phyloP scores from a whole-genome alignment of 2,797 vertebrate species.

The Taenioides sp. region DNA sequence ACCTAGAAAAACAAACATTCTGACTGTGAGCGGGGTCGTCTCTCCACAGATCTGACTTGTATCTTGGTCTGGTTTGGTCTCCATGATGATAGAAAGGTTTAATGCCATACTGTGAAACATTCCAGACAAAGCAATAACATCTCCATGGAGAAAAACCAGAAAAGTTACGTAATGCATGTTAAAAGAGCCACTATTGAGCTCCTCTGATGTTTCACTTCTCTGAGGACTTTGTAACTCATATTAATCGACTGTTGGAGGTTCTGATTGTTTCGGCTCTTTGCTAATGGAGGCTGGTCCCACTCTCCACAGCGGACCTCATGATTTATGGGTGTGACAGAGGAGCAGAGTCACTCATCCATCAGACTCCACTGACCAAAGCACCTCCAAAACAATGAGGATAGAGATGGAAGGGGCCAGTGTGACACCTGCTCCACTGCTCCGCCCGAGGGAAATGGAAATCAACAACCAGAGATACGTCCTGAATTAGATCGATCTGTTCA shows the following conservation, averaged over 20 bases:
- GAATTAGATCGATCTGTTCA: neutral
- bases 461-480: constrained; percentile 10
- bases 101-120: too few species aligned
- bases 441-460: constrained; percentile 13
- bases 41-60: too few species aligned
- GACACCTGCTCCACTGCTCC: constrained; percentile 4
- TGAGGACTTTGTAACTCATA: neutral
- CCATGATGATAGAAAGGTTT: too few species aligned
- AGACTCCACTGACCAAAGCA: constrained; percentile 59
- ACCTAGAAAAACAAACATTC: too few species aligned
- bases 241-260: constrained; percentile 33
- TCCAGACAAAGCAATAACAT: too few species aligned
- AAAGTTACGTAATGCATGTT: too few species aligned
- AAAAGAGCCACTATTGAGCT: too few species aligned
- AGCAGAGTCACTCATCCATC: constrained; percentile 82
- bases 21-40: too few species aligned
- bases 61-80: too few species aligned
- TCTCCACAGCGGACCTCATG: constrained; percentile 77
- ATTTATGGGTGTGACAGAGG: constrained; percentile 82
- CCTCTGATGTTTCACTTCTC: neutral
- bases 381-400: constrained; percentile 28
- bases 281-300: constrained; percentile 76
- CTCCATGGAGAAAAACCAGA: too few species aligned
- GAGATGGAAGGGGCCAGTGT: constrained; percentile 21
- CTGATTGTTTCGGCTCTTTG: constrained; percentile 67